Conservation (phyloP, 2,888 invertebrate genomes). For the Lagria hirta region DNA sequence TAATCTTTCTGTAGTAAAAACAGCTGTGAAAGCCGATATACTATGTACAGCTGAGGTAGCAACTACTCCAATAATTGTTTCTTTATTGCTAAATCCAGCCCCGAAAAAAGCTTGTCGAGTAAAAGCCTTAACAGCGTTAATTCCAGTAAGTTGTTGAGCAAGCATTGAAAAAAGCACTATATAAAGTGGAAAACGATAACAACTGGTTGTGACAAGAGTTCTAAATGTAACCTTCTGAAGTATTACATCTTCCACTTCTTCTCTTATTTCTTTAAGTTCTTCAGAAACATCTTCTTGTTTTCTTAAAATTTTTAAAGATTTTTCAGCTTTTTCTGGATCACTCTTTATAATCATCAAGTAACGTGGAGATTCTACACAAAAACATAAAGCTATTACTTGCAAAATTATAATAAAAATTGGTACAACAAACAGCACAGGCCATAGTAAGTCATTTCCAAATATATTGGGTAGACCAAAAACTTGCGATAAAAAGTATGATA, state of each 20-base stretch:
- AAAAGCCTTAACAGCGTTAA: conserved; percentile 65
- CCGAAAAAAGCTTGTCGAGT: conserved; percentile 1
- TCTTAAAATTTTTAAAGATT: conserved; percentile 76
- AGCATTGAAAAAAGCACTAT: conserved; percentile 83
- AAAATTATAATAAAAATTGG: conserved; percentile 73
- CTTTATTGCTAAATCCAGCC: no score
- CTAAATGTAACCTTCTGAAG: conserved; percentile 69
- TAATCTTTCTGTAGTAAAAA: no score
- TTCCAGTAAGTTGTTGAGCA: conserved; percentile 87
- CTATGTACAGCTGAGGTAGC: no score
- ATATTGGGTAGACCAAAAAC: conserved; percentile 71
- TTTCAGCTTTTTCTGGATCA: conserved; percentile 70
- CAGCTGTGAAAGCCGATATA: no score
- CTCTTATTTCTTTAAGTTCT: conserved; percentile 82
- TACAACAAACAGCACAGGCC: conserved; percentile 74
- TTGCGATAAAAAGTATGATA: conserved; percentile 79
- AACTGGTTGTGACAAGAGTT: conserved; percentile 69
- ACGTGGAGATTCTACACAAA: conserved; percentile 86
- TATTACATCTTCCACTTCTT: conserved; percentile 57
- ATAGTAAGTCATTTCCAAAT: conserved; percentile 69
- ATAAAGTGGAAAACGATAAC: conserved; percentile 74
- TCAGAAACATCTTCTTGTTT: conserved; percentile 75
- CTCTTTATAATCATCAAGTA: conserved; percentile 69
- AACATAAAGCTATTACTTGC: conserved; percentile 63
- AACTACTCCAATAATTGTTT: no score